phyloP scores from a whole-genome alignment of 2,888 invertebrate species.

The Callyntrura guangdongensis region DNA sequence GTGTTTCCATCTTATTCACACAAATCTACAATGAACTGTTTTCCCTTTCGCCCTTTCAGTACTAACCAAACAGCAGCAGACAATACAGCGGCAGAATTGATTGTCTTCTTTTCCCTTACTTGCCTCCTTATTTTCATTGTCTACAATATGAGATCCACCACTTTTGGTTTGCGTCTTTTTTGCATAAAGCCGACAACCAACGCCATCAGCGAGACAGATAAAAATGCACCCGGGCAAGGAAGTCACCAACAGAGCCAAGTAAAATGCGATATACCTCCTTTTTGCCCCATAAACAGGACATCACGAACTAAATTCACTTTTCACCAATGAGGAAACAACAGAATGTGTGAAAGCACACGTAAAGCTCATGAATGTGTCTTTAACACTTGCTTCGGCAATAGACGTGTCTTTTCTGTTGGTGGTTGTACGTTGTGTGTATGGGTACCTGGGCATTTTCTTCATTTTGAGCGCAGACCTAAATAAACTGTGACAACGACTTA shows the following conservation, averaged over 20 bases:
- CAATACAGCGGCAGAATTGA: not conserved
- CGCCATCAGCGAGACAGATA: conserved; percentile 34
- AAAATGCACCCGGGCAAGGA: conserved; percentile 49
- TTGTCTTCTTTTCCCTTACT: not conserved
- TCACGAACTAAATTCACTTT: conserved; percentile 1
- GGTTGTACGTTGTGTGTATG: too few relatives aligned
- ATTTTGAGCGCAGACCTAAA: too few relatives aligned
- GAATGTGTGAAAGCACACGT: too few relatives aligned
- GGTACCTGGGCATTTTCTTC: too few relatives aligned
- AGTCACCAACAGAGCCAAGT: conserved; percentile 64
- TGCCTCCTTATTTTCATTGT: not conserved
- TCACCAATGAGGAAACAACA: not conserved
- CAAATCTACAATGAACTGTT: too few relatives aligned
- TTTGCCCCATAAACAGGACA: conserved; percentile 26
- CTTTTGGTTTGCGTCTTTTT: not conserved
- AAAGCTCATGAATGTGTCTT: too few relatives aligned
- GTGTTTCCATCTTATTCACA: too few relatives aligned
- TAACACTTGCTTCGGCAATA: too few relatives aligned
- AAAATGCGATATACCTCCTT: conserved; percentile 44
- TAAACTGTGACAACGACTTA: too few relatives aligned
- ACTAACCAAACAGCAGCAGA: not conserved
- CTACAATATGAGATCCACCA: not conserved
- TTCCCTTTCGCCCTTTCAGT: too few relatives aligned
- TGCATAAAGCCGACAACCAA: not conserved
- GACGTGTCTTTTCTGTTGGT: too few relatives aligned